phyloP scores from a whole-genome alignment of 2,113 vertebrate genomes.

The Puntigrus tetrazona region DNA sequence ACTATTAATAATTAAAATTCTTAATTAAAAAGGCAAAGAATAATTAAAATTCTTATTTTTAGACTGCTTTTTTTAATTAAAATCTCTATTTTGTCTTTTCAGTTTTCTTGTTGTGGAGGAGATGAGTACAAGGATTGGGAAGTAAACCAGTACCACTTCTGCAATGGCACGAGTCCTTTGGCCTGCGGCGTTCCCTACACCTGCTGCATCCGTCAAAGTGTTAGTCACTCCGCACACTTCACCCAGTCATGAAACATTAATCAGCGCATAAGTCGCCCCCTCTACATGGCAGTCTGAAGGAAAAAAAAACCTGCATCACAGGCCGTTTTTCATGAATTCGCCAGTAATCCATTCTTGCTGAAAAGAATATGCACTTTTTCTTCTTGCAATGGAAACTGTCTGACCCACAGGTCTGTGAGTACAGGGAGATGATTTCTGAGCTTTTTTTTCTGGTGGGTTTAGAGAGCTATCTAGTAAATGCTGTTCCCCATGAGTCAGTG shows the following conservation, averaged over 20 bases:
- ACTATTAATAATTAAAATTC: too few species aligned
- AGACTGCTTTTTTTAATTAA: background rate
- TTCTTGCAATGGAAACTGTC: background rate
- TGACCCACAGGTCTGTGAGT: background rate
- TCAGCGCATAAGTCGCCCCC: background rate
- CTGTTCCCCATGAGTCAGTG: slow-evolving; percentile 22
- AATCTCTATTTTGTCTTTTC: background rate
- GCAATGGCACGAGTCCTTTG: slow-evolving; percentile 81
- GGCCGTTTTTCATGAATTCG: background rate
- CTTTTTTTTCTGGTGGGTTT: background rate
- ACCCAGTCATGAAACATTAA: background rate
- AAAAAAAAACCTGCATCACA: background rate
- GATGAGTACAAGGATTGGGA: slow-evolving; percentile 88
- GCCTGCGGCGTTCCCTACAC: slow-evolving; percentile 90
- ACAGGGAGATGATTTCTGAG: slow-evolving; percentile 6
- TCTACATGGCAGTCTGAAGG: background rate
- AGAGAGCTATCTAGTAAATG: slow-evolving; percentile 27
- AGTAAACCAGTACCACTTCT: slow-evolving; percentile 88
- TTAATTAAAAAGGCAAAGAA: too few species aligned
- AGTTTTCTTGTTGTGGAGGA: slow-evolving; percentile 91
- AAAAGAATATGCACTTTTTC: background rate
- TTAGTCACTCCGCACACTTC: slow-evolving; percentile 56
- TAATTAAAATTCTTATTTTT: background rate
- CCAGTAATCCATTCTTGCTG: background rate
- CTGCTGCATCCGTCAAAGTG: slow-evolving; percentile 80